These are phyloP conservation scores for Augiades crinisus DNA, from an alignment of 2,888 invertebrate genomes.

Conservation along the genomic window DNA sequence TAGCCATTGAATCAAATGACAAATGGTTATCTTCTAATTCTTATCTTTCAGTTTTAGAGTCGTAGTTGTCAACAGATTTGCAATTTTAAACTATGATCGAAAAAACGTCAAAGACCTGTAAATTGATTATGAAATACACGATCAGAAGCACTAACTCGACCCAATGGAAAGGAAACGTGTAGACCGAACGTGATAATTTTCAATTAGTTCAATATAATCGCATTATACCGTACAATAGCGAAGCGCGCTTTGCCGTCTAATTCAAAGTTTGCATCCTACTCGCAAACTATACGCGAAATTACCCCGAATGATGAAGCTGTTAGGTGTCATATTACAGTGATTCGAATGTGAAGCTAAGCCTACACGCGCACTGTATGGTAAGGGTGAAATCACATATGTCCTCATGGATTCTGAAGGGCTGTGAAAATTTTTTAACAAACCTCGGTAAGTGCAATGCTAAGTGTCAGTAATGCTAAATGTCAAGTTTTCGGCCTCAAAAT, in stretches of 20 bases:
- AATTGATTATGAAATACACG: constrained; percentile 9
- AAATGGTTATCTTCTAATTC: no score
- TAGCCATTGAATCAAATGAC: no score
- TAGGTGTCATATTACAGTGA: constrained; percentile 3
- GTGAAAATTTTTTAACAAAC: no score
- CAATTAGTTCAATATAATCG: constrained; percentile 54
- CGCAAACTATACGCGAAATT: neutral
- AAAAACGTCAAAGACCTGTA: no score
- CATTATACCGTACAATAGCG: constrained; percentile 49
- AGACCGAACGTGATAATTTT: constrained; percentile 33
- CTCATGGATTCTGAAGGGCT: no score
- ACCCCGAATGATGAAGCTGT: neutral
- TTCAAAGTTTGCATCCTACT: constrained; percentile 13
- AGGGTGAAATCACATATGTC: no score
- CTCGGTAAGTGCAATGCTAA: no score
- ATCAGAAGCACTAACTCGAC: constrained; percentile 1
- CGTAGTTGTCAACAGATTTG: no score
- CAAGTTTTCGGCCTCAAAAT: no score
- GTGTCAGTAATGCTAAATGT: no score
- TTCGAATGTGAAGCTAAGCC: constrained; percentile 1
- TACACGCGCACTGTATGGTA: constrained; percentile 19
- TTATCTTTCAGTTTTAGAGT: no score
- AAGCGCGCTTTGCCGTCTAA: constrained; percentile 32
- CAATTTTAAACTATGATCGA: no score
- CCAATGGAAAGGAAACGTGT: constrained; percentile 41